These are phyloP conservation scores for Panulirus ornatus DNA, from an alignment of 1,140 invertebrate species.

Conservation along the genomic window DNA sequence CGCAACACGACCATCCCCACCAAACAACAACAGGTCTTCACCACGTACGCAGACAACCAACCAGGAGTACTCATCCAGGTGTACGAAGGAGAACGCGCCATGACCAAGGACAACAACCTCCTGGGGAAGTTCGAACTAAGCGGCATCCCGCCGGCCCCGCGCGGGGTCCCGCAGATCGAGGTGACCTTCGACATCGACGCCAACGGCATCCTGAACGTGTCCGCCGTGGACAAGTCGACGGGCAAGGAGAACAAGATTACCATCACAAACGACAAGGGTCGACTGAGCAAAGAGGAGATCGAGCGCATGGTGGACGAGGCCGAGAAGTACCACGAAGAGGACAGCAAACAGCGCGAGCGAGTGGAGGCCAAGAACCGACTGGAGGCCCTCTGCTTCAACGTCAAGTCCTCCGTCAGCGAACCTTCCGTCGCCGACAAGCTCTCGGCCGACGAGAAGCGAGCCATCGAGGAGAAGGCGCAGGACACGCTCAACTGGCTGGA, in stretches of 20 bases:
- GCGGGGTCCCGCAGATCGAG: conserved; percentile 45
- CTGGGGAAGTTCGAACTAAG: conserved; percentile 53
- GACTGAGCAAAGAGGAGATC: conserved; percentile 41
- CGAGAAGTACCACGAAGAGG: conserved; percentile 24
- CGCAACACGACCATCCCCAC: conserved; percentile 51
- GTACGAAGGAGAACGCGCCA: conserved; percentile 42
- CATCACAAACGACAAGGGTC: conserved; percentile 47
- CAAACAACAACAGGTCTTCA: conserved; percentile 50
- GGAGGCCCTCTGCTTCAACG: conserved; percentile 50
- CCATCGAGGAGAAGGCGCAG: conserved; percentile 43
- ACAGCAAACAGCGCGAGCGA: conserved; percentile 39
- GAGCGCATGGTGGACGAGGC: conserved; percentile 46
- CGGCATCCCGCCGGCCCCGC: conserved; percentile 42
- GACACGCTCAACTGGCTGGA: conserved; percentile 46
- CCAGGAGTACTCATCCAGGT: conserved; percentile 48
- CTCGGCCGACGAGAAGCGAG: conserved; percentile 35
- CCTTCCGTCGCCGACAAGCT: conserved; percentile 46
- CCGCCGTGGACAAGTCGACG: conserved; percentile 41
- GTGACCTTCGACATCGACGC: conserved; percentile 40
- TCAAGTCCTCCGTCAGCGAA: conserved; percentile 43
- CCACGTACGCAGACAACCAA: conserved; percentile 51
- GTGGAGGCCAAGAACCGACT: conserved; percentile 39
- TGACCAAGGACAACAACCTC: conserved; percentile 53
- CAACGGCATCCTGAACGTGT: conserved; percentile 48
- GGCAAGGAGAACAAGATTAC: conserved; percentile 58